Evolutionary conservation across 2,797 vertebrate genomes (phyloP), one percentile per base, ranked within the genome.

Genomic region (Xenentodon cancila): DNA sequence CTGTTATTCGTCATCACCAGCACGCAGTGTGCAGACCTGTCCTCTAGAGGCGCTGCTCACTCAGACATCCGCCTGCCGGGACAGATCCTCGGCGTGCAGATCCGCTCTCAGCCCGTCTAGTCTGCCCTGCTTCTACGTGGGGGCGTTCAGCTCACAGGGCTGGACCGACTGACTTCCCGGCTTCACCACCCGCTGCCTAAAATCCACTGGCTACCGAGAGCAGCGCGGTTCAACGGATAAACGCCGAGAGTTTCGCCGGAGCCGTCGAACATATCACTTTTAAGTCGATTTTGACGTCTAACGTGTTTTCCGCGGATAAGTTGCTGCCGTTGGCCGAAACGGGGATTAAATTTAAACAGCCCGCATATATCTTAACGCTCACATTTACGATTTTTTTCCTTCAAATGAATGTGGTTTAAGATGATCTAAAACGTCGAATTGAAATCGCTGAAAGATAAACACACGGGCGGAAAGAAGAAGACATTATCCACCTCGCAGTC

Each of bases 291-390:
- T 19, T 22, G 5, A 49, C 45, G 43, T 53, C 15, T 21, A 46
- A 54, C 59, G 59, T 22, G 48, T 50, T 27, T 50, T 34, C 22
- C 69, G 62, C 59, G 57, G 71, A 47, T 80, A 50, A 66, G 59
- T 76, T 65, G 49, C 30, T 27, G 59, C 54, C 56, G 50, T 27
- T 34, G 62, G 60, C 62, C 57, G 50, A 56, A 68, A 71, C 76
- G 47, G 55, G 64, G 66, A 73, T 84, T 71, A 81, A 81, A 71
- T 85, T 80, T 63, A 73, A 76, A 80, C 65, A 79, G 82, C 62
- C 75, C 84, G 84, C 85, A 84, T 88, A 89, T 82, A 86, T 89
- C 89, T 88, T 75, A 80, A 84, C 86, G 76, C 66, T 58, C 54
- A 65, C 67, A 67, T 47, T 57, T n/a, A 34, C 11, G 56, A 12